Percentiles rank a stretch among this genome's conserved stretches.
Evolutionary conservation across 2,797 vertebrate genomes (phyloP).

Genomic region (Gymnothorax reevesii): DNA sequence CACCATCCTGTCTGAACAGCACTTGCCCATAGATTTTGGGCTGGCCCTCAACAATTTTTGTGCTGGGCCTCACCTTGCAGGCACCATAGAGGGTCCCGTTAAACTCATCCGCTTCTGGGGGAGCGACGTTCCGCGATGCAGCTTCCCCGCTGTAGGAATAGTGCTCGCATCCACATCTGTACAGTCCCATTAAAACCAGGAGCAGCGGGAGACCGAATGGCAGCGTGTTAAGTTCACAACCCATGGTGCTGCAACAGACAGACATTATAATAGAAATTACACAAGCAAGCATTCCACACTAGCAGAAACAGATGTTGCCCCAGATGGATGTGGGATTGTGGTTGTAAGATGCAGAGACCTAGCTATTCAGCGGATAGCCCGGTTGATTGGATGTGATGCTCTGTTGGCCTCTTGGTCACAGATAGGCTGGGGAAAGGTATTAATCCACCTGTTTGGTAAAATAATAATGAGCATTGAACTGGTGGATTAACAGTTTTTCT

Average conservation of each 20-base stretch:
- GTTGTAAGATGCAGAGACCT: not conserved
- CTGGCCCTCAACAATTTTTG: slow-evolving; percentile 61
- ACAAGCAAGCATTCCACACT: not conserved
- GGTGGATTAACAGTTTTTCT: too few relatives aligned
- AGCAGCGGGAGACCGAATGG: slow-evolving; percentile 34
- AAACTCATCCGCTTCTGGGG: slow-evolving; percentile 61
- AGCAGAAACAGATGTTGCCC: not conserved
- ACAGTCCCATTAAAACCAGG: slow-evolving; percentile 50
- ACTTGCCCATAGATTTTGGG: slow-evolving; percentile 78
- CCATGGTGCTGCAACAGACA: slow-evolving; percentile 15
- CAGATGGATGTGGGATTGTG: not conserved
- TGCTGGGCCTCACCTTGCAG: slow-evolving; percentile 78
- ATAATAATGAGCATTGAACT: too few relatives aligned
- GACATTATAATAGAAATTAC: not conserved
- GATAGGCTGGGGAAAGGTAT: not conserved
- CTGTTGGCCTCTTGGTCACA: not conserved
- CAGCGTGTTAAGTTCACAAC: not conserved
- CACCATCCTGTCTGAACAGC: slow-evolving; percentile 79
- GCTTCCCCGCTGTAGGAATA: slow-evolving; percentile 10
- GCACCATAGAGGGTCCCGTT: slow-evolving; percentile 74
- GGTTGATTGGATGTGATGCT: not conserved
- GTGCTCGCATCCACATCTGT: slow-evolving; percentile 36
- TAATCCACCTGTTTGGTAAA: not conserved
- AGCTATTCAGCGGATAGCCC: not conserved
- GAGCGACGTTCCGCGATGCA: slow-evolving; percentile 1